Evolutionary conservation across 53 echinoderm and acorn worm species (phyloP), one percentile per base, ranked within the genome.

Genomic region (Apostichopus leukothele): DNA sequence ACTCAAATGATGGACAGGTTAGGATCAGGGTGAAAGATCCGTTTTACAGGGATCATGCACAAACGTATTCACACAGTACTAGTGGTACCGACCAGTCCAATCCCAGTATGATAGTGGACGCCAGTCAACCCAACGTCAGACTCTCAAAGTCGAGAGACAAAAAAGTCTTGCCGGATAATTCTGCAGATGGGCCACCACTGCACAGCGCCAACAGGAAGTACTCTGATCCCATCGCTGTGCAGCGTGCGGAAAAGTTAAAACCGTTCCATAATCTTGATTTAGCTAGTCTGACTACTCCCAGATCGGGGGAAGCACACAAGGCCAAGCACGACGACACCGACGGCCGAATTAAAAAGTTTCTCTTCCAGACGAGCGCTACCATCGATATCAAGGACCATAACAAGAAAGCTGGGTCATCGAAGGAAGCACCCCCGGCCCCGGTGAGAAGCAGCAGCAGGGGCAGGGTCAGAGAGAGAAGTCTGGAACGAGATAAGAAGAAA

Each of bases 401-500:
- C n/a, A 87, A 87, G 75, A 12, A 26, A 12, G 27, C 21, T 21
- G 88, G n/a, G 16, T 52, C 88, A 14, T 53, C 74, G 7, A 87
- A 75, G n/a, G 74, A 87, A 51, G 93, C 90, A 14, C 92, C 91
- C 53, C 91, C 91, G 4, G 84, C 90, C 0, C 91, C 91, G 6
- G 91, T 92, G 55, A 90, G 94, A 77, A 86, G 89, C 51, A 93
- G 93, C 86, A 91, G 94, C 12, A 74, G 88, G 75, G 90, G 93
- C 1, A 88, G 95, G 75, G 88, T 97, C 1, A 88, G 97, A 23
- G 97, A 97, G 60, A 84, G 97, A 52, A 95, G 93, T 79, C 91
- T 95, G 80, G 97, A 97, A 79, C 66, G 97, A 71, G 97, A 97
- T 18, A 93, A 90, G 55, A 94, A 95, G 88, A 91, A 90, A 18